Conservation (phyloP, 2,113 vertebrate genomes). For the Chionomys nivalis region DNA sequence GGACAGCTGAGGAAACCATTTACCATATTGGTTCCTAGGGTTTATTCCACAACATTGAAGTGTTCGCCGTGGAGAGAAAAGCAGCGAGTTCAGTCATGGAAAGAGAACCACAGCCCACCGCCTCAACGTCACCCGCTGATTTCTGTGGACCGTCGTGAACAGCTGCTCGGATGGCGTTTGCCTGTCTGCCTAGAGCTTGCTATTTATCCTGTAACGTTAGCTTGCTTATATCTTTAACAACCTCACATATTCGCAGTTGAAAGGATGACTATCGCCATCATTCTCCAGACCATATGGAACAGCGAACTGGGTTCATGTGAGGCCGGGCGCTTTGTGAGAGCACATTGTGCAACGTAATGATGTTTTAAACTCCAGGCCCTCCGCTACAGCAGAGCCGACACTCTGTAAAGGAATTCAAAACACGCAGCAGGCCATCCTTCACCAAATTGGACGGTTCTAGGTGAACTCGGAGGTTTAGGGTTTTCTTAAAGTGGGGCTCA, state of each 20-base stretch:
- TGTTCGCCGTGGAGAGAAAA: too few relatives aligned
- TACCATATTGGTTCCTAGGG: rapidly evolving
- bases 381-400: background rate
- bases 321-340: background rate
- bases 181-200: background rate
- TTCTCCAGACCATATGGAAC: too few relatives aligned
- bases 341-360: background rate
- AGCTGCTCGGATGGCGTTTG: background rate
- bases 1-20: background rate
- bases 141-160: background rate
- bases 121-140: background rate
- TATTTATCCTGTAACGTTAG: too few relatives aligned
- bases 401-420: background rate
- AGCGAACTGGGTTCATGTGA: background rate
- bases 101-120: background rate
- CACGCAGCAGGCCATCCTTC: background rate
- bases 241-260: too few relatives aligned
- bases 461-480: background rate
- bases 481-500: background rate
- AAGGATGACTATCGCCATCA: background rate
- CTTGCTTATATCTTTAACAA: too few relatives aligned
- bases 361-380: background rate
- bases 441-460: background rate
- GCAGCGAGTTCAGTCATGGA: too few relatives aligned
- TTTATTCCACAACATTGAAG: background rate